phyloP scores from a whole-genome alignment of 2,113 vertebrate genomes.

The Penelope pileata region DNA sequence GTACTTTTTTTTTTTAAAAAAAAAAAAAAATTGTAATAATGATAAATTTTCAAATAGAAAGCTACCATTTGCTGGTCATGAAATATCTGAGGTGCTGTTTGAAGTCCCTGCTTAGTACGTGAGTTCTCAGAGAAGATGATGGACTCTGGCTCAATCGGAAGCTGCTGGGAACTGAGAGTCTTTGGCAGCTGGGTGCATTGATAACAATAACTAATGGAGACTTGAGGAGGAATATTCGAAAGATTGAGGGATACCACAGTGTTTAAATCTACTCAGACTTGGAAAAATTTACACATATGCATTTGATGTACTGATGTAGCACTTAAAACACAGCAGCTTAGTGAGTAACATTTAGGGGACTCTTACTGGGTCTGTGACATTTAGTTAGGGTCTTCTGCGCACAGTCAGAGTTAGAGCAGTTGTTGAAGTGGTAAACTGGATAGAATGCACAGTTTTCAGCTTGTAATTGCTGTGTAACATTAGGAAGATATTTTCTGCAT shows the following conservation, averaged over 20 bases:
- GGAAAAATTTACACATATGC: neutral
- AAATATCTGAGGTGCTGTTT: neutral
- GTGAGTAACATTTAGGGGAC: neutral
- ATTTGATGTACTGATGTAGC: neutral
- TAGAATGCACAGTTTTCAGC: neutral
- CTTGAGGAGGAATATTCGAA: neutral
- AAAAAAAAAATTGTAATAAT: constrained; percentile 18
- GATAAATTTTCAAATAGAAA: constrained; percentile 25
- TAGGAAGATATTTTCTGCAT: neutral
- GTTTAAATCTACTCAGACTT: neutral
- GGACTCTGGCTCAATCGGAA: neutral
- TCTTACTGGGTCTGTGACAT: neutral
- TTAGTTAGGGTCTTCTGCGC: neutral
- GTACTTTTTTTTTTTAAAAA: neutral
- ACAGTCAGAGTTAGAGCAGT: neutral
- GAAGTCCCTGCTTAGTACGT: neutral
- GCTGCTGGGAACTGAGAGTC: neutral
- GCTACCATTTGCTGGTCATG: neutral
- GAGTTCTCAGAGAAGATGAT: neutral
- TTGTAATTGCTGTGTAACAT: neutral
- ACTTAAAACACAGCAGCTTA: neutral
- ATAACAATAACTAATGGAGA: neutral
- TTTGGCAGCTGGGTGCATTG: neutral
- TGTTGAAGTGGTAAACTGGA: neutral
- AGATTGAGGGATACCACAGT: neutral